Evolutionary conservation across 2,113 vertebrate species (phyloP), one percentile per base, ranked within the genome.

Genomic region (Phrynosoma blainvillii): DNA sequence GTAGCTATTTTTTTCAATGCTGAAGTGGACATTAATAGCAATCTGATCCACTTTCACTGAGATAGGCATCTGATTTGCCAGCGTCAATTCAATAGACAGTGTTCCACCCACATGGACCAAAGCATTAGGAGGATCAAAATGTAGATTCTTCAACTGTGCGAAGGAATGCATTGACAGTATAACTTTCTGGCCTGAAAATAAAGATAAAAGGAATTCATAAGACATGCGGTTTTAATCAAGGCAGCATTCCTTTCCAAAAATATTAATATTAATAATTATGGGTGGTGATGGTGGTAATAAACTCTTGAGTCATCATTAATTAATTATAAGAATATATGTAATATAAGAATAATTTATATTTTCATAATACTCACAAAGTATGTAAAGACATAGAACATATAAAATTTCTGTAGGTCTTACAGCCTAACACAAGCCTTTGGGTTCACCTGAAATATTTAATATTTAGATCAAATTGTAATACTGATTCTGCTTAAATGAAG

Each of bases 1-100:
- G 82, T 97, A 97, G 84, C 95, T 98, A n/a, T 97, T 97, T 2
- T 97, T 98, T 90, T 98, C 98, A 2, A 97, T 59, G 92, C 97
- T 97, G 90, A 99, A 98, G 96, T 99, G 98, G 65, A 99, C 95
- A 8, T 95, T 97, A 85, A 97, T 95, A 7, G 97, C 93, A 4
- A 99, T 93, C 86, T 99, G 97, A 93, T 99, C 97, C 92, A 98
- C 91, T 0, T 4, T 95, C 65, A 99, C 96, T 0, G 98, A 94
- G 16, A 98, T 84, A 0, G 99, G 99, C 98, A 99, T 98, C 87
- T 98, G 96, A 92, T 98, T 98, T 85, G 93, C 96, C 84, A 99
- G 87, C 0, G 96, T 97, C 90, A 99, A 91, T 94, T 98, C 98
- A 90, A 99, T 94, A 89, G 97, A 96, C 87, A 99, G 78, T 76